Percentiles rank a stretch among this genome's conserved stretches.
These are phyloP conservation scores for Lysandra coridon DNA, from an alignment of 2,888 invertebrate genomes.

Conservation along the genomic window DNA sequence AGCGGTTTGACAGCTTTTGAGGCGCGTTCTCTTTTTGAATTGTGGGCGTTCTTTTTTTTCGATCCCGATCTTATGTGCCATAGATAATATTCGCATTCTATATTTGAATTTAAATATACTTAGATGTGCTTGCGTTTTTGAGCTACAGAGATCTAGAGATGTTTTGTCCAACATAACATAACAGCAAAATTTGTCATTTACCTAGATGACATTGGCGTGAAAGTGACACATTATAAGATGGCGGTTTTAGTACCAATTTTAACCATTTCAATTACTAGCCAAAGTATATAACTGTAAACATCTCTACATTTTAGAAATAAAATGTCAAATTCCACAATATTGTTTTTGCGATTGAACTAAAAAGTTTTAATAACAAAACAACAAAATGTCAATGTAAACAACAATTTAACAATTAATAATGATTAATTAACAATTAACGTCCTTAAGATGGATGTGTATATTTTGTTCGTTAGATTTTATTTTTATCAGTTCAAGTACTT, in stretches of 20 bases:
- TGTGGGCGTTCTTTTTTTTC: slow-evolving; percentile 57
- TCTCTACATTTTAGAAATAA: no score
- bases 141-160: no score
- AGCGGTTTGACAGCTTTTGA: slow-evolving; percentile 77
- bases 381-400: slow-evolving; percentile 11
- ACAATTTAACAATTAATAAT: slow-evolving; percentile 22
- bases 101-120: neutral
- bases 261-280: no score
- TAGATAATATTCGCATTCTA: neutral
- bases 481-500: slow-evolving; percentile 54
- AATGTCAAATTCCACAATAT: no score
- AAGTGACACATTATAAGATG: no score
- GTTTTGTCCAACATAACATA: no score
- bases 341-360: neutral
- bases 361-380: neutral
- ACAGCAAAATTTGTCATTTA: no score
- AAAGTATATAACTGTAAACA: no score
- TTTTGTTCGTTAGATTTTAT: slow-evolving; percentile 38
- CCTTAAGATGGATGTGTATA: slow-evolving; percentile 43
- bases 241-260: no score
- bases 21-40: slow-evolving; percentile 75
- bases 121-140: neutral
- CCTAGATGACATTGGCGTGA: no score
- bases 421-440: slow-evolving; percentile 29
- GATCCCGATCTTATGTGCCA: slow-evolving; percentile 39